phyloP scores from a whole-genome alignment of 2,113 vertebrate genomes.

The Gavialis gangeticus region DNA sequence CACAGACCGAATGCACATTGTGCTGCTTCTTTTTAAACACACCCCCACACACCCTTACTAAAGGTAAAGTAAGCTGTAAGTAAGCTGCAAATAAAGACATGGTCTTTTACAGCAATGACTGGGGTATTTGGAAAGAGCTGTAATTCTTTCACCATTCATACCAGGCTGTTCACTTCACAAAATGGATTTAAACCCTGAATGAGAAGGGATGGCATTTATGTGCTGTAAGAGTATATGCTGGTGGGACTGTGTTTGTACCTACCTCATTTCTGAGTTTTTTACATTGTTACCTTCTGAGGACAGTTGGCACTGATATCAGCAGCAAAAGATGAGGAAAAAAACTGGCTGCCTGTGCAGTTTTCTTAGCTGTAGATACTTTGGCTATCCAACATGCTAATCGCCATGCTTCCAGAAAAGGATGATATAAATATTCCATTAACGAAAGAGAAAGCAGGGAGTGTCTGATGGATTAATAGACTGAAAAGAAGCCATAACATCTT shows the following conservation, averaged over 20 bases:
- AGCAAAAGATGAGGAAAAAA: background rate
- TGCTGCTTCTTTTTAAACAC: too few relatives aligned
- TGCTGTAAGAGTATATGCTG: background rate
- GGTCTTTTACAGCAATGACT: background rate
- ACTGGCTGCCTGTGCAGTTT: background rate
- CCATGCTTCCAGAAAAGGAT: fast-evolving
- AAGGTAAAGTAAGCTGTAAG: background rate
- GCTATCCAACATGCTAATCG: background rate
- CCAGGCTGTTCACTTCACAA: background rate
- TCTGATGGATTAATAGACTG: background rate
- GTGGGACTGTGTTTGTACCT: background rate
- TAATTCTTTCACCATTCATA: fast-evolving
- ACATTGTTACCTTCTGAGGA: background rate
- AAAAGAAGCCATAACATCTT: background rate
- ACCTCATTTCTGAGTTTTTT: background rate
- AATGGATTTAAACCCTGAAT: background rate
- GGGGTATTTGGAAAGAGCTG: background rate
- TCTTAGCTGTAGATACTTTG: background rate
- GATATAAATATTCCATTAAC: background rate
- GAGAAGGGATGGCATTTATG: fast-evolving
- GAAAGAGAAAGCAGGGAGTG: background rate
- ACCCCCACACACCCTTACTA: background rate
- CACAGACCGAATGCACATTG: background rate
- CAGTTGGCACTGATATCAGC: background rate
- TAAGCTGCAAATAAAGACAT: background rate